Evolutionary conservation across 2,113 vertebrate genomes (phyloP).

Genomic region (Diglossa brunneiventris): DNA sequence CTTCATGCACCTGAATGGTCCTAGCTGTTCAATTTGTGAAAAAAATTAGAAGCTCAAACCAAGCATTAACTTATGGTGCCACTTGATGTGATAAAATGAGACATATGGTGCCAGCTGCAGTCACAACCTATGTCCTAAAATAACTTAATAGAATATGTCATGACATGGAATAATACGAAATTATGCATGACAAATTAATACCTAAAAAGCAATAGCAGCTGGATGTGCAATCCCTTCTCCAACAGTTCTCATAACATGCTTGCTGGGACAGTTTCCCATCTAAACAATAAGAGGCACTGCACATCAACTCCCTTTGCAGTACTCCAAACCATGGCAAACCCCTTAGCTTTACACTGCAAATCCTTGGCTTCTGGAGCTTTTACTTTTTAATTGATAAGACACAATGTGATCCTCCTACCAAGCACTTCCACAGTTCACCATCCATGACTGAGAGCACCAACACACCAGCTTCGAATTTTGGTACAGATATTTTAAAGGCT

Average conservation of each 20-base stretch:
- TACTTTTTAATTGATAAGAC: not conserved
- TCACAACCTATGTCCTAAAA: slow-evolving; percentile 26
- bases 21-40: not conserved
- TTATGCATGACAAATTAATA: slow-evolving; percentile 44
- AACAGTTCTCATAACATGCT: not conserved
- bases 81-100: slow-evolving; percentile 14
- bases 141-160: slow-evolving; percentile 23
- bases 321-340: not conserved
- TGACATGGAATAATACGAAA: slow-evolving; percentile 51
- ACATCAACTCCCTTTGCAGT: not conserved
- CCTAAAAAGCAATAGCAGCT: slow-evolving; percentile 4
- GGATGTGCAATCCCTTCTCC: not conserved
- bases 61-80: slow-evolving; percentile 19
- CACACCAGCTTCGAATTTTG: not conserved
- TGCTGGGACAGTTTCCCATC: not conserved
- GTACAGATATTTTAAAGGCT: not conserved
- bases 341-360: not conserved
- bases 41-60: not conserved
- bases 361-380: not conserved
- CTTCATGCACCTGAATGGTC: not conserved
- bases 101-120: not conserved
- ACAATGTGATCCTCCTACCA: not conserved
- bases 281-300: not conserved
- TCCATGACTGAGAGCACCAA: not conserved
- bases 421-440: not conserved